These are phyloP conservation scores for Toxonevra muliebris DNA, from an alignment of 2,888 invertebrate genomes.

Conservation along the genomic window DNA sequence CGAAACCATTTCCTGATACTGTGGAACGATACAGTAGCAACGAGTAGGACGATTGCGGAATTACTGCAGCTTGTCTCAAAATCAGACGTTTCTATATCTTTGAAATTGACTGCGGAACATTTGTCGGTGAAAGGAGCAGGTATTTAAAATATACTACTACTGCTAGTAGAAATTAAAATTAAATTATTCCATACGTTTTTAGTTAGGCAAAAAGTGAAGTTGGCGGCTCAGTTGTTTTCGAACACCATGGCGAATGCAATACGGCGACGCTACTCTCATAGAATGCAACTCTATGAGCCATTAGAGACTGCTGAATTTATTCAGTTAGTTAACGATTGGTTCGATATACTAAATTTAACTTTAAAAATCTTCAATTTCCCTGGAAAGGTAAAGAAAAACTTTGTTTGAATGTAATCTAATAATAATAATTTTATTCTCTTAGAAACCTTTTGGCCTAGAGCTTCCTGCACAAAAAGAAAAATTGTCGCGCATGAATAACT, in stretches of 20 bases:
- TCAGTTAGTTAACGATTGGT: slow-evolving; percentile 25
- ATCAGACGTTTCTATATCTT: slow-evolving; percentile 21
- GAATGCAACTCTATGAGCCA: slow-evolving; percentile 9
- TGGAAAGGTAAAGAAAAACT: slow-evolving; percentile 9
- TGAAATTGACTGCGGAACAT: slow-evolving; percentile 26
- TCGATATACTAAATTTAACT: slow-evolving; percentile 12
- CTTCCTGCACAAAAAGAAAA: too few relatives aligned
- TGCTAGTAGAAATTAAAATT: too few relatives aligned
- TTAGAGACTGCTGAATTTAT: slow-evolving; percentile 23
- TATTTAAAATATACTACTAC: too few relatives aligned
- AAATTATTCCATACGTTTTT: slow-evolving; percentile 4
- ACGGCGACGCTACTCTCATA: slow-evolving; percentile 5
- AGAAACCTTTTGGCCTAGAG: too few relatives aligned
- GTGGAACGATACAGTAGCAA: slow-evolving; percentile 24
- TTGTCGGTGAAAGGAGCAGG: too few relatives aligned
- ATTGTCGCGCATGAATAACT: too few relatives aligned
- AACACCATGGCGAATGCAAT: slow-evolving; percentile 24
- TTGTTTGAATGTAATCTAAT: neutral
- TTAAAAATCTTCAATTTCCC: slow-evolving; percentile 12
- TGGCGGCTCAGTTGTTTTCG: slow-evolving; percentile 28
- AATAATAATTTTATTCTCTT: too few relatives aligned
- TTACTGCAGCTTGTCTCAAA: too few relatives aligned
- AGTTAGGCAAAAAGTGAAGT: slow-evolving; percentile 29
- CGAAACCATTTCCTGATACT: slow-evolving; percentile 38
- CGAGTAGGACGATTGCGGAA: slow-evolving; percentile 11